Base-by-base conservation (phyloP, 1,140 invertebrate species). In the Calosoma granatense region DNA sequence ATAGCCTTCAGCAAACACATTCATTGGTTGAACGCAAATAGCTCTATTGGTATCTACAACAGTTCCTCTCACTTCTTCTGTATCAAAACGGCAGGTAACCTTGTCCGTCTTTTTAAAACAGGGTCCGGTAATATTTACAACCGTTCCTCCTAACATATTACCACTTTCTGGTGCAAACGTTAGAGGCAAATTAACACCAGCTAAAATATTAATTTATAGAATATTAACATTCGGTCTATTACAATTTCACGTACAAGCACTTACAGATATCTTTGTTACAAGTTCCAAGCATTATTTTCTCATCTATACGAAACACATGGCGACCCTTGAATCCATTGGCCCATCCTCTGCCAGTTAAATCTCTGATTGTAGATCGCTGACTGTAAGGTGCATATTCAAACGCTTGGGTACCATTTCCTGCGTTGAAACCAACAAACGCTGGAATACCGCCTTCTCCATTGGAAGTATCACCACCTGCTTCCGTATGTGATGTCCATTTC, bases 61-160 rank as follows among this genome's bases (percentile, higher is more conserved):
- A 12, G 78, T 83, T 14, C 89, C 90, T 2, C 78, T 68, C 2
- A 92, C 87, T 56, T 82, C 78, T 63, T 87, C 83, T 0, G 80
- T 85, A 63, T 92, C 88, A 64, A 92, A 92, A 59, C 85, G 81
- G 65, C 92, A 94, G 30, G 78, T 83, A 14, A 96, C 81, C 61
- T 87, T 83, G 15, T 79, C 79, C 0, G 78, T 78, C 52, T 81
- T 75, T 61, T 80, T 76, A 64, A 94, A 92, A 70, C 94, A 97
- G 9, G 94, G 94, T 0, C 94, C 94, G 0, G 93, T 96, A 21
- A 97, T 90, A 67, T 97, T 96, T 2, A 97, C 91, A 47, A 95
- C 82, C 0, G 91, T 94, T 9, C 93, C 93, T 1, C 93, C 93
- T 51, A 97, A 74, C 94, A 97, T 97, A 70, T 93, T 93, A 15